These are phyloP conservation scores for Vanessa atalanta DNA, from an alignment of 1,140 invertebrate genomes.

Conservation along the genomic window DNA sequence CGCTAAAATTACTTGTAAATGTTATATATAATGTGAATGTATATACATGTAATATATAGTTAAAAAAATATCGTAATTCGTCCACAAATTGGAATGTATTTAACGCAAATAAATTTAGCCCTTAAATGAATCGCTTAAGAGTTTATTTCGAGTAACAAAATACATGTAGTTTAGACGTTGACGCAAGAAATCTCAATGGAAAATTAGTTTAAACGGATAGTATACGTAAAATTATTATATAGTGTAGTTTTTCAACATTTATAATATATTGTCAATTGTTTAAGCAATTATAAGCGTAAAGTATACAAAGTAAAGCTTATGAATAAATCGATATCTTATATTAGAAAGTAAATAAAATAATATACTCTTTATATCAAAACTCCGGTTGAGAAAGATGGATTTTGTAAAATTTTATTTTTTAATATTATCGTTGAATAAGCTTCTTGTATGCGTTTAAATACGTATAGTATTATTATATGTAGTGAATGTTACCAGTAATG, in stretches of 20 bases:
- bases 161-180: background rate
- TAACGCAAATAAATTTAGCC: constrained; percentile 32
- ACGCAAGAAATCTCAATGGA: background rate
- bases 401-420: constrained; percentile 22
- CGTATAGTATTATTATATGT: constrained; percentile 1
- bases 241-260: constrained; percentile 19
- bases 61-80: constrained; percentile 62
- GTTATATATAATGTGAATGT: constrained; percentile 35
- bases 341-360: constrained; percentile 31
- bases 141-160: background rate
- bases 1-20: constrained; percentile 39
- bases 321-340: constrained; percentile 40
- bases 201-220: constrained; percentile 9
- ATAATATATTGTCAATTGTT: constrained; percentile 33
- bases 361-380: constrained; percentile 56
- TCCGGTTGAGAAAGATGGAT: constrained; percentile 39
- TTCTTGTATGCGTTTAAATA: background rate
- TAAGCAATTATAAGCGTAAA: constrained; percentile 34
- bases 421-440: constrained; percentile 19
- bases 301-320: constrained; percentile 55
- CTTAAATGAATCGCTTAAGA: constrained; percentile 17
- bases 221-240: constrained; percentile 23
- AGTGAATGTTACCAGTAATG: constrained; percentile 29
- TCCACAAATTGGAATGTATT: constrained; percentile 65
- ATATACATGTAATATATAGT: constrained; percentile 42